Evolutionary conservation across 1,140 invertebrate species (phyloP).

Genomic region (Drosophila pruinosa): DNA sequence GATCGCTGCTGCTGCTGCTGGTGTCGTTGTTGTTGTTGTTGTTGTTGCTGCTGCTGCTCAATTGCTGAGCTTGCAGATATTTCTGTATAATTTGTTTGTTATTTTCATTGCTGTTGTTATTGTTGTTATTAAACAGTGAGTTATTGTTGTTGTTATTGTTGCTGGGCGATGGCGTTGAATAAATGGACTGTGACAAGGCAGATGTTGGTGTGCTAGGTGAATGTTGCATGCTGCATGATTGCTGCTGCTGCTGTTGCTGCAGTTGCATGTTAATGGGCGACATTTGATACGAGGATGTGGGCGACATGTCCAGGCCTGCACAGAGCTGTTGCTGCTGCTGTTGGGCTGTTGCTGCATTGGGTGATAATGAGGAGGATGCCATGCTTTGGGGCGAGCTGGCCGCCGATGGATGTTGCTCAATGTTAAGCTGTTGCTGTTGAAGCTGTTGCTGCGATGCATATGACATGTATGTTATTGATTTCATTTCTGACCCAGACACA

Average conservation of each 20-base stretch:
- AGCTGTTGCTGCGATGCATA: constrained; percentile 61
- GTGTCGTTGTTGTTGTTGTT: constrained; percentile 47
- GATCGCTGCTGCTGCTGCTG: constrained; percentile 40
- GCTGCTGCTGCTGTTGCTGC: constrained; percentile 50
- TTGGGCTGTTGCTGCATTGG: constrained; percentile 51
- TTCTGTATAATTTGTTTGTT: constrained; percentile 76
- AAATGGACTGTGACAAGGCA: constrained; percentile 54
- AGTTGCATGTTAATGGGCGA: constrained; percentile 72
- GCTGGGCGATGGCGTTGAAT: constrained; percentile 66
- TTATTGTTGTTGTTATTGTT: constrained; percentile 61
- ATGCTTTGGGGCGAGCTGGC: constrained; percentile 70
- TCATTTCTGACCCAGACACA: constrained; percentile 45
- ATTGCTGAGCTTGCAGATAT: constrained; percentile 73
- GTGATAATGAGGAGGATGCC: constrained; percentile 66
- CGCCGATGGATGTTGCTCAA: constrained; percentile 61
- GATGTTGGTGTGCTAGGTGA: constrained; percentile 66
- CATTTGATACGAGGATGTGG: constrained; percentile 63
- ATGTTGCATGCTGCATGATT: constrained; percentile 63
- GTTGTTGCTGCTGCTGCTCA: constrained; percentile 50
- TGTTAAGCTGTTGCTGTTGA: constrained; percentile 40
- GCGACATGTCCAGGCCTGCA: constrained; percentile 65
- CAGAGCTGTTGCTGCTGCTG: constrained; percentile 60
- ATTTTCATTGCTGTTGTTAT: constrained; percentile 58
- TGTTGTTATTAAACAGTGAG: constrained; percentile 64
- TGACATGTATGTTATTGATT: constrained; percentile 70